Conservation (phyloP, 2,113 vertebrate genomes). For the Phalacrocorax brasilianus region DNA sequence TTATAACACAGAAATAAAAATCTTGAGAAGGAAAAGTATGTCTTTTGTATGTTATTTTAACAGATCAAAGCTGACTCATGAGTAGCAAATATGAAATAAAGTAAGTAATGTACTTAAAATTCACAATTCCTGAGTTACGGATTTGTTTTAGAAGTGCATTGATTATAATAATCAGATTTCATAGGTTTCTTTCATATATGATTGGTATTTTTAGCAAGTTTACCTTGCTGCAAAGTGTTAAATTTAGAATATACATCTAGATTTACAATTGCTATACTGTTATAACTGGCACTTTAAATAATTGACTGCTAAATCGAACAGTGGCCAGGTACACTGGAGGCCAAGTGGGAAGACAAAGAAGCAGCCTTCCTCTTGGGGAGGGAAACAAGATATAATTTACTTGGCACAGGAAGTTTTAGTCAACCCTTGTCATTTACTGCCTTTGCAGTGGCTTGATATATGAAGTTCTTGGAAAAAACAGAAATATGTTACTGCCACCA, state of each 20-base stretch:
- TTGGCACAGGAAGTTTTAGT: neutral
- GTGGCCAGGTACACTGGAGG: neutral
- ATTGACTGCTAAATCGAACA: neutral
- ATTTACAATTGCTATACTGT: no score
- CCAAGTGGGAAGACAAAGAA: neutral
- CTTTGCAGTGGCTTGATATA: neutral
- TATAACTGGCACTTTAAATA: neutral
- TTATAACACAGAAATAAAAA: conserved; percentile 38
- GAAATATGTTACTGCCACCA: neutral
- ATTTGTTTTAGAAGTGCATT: neutral
- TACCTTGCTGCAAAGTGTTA: neutral
- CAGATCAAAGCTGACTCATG: conserved; percentile 20
- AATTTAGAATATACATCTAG: neutral
- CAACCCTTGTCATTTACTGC: neutral
- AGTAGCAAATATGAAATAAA: conserved; percentile 10
- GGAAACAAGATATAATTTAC: neutral
- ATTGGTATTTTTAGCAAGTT: neutral
- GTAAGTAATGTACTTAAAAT: neutral
- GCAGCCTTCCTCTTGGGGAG: neutral
- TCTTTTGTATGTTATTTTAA: conserved; percentile 5
- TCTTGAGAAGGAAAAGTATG: neutral
- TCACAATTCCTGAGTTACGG: neutral
- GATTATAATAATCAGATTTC: neutral
- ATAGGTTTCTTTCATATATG: neutral
- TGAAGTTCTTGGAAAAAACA: neutral